A percentile compares a stretch with the other conserved stretches of the same genome.
Evolutionary conservation across 2,888 invertebrate genomes (phyloP).

Genomic region (Amblyteles armatorius): DNA sequence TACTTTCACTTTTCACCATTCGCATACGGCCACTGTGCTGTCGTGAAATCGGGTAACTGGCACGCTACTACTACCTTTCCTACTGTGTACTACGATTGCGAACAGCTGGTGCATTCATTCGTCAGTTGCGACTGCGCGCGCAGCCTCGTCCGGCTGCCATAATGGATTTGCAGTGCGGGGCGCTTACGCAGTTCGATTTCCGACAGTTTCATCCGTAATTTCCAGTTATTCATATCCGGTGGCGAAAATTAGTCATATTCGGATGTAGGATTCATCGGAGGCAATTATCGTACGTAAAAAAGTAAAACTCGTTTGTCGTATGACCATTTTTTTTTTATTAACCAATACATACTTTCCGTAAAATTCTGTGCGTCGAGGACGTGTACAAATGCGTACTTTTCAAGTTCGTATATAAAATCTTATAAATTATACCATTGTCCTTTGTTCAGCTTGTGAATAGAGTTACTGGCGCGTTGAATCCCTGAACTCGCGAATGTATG

Average conservation of each 20-base stretch:
- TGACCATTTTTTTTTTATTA: not conserved
- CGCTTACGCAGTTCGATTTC: not conserved
- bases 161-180: not conserved
- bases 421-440: not conserved
- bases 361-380: slow-evolving; percentile 14
- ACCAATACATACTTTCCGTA: slow-evolving; percentile 1
- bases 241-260: not conserved
- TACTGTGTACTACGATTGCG: not conserved
- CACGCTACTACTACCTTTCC: not conserved
- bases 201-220: not conserved
- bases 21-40: not conserved
- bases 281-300: not conserved
- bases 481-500: not conserved
- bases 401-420: not conserved
- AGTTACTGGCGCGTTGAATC: not conserved
- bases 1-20: slow-evolving; percentile 58
- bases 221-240: not conserved
- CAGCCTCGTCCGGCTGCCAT: not conserved
- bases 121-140: slow-evolving; percentile 6
- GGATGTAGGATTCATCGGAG: not conserved
- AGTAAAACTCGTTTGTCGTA: not conserved
- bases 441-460: slow-evolving; percentile 4
- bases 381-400: not conserved
- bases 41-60: not conserved
- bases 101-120: slow-evolving; percentile 15